Conservation (phyloP, 2,113 vertebrate genomes). For the Sceloporus undulatus region DNA sequence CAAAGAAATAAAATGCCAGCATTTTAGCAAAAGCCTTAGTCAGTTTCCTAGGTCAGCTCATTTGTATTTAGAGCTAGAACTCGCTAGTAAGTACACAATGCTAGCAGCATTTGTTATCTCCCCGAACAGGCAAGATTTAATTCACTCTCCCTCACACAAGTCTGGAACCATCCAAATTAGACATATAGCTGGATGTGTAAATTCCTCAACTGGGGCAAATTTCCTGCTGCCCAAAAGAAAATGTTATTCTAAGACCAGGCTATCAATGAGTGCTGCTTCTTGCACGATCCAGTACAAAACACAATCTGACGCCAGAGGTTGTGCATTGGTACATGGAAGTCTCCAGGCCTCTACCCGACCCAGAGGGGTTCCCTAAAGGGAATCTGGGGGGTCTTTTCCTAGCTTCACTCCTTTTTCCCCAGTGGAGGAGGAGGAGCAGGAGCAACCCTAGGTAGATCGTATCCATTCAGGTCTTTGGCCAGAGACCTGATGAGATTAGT, state of each 20-base stretch:
- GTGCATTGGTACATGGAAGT: too few relatives aligned
- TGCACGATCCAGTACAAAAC: too few relatives aligned
- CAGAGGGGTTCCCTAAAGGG: too few relatives aligned
- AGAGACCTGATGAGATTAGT: too few relatives aligned
- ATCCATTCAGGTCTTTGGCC: too few relatives aligned
- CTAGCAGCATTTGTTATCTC: slow-evolving; percentile 31
- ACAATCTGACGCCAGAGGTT: too few relatives aligned
- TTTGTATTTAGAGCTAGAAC: slow-evolving; percentile 56
- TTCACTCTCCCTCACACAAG: neutral
- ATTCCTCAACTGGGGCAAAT: neutral
- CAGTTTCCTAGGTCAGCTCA: slow-evolving; percentile 58
- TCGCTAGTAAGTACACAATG: slow-evolving; percentile 55
- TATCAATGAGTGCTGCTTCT: too few relatives aligned
- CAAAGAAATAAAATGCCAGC: slow-evolving; percentile 53
- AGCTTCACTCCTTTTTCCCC: too few relatives aligned
- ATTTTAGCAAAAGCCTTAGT: slow-evolving; percentile 43
- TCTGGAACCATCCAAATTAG: neutral
- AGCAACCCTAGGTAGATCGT: too few relatives aligned
- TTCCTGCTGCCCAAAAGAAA: neutral
- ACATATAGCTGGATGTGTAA: neutral
- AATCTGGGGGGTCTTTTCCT: too few relatives aligned
- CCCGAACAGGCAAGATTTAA: slow-evolving; percentile 7
- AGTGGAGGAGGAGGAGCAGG: too few relatives aligned
- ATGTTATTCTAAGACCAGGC: neutral
- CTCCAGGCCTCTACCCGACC: too few relatives aligned